Percentiles rank a stretch among this genome's conserved stretches.
phyloP scores from a whole-genome alignment of 2,888 invertebrate species.

The Meteorus cinctellus region DNA sequence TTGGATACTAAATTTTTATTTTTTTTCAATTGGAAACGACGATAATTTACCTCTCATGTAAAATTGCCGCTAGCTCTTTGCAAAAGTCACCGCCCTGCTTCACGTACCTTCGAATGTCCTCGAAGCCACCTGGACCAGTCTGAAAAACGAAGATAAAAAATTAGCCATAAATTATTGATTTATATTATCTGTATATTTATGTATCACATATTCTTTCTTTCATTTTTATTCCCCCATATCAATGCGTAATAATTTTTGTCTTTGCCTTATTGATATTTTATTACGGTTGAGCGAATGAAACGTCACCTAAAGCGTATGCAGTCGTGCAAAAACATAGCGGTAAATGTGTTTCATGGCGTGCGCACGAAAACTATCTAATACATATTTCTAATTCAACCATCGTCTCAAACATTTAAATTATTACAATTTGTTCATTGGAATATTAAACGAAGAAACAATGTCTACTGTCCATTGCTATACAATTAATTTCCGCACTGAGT shows the following conservation, averaged over 20 bases:
- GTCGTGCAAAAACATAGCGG: slow-evolving; percentile 53
- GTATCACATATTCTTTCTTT: not conserved
- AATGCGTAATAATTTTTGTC: not conserved
- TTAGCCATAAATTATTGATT: not conserved
- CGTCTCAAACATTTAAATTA: slow-evolving; percentile 35
- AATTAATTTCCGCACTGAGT: not conserved
- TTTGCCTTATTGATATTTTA: slow-evolving; percentile 13
- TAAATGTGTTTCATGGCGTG: slow-evolving; percentile 58
- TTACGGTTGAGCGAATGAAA: slow-evolving; percentile 22
- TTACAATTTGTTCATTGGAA: slow-evolving; percentile 36
- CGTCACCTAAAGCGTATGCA: slow-evolving; percentile 17
- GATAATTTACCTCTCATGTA: slow-evolving; percentile 88
- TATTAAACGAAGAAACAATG: slow-evolving; percentile 15
- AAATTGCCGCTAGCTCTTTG: slow-evolving; percentile 90
- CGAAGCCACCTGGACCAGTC: slow-evolving; percentile 93
- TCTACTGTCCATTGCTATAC: not conserved
- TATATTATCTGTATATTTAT: not conserved
- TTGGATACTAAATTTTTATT: slow-evolving; percentile 8
- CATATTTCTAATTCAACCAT: slow-evolving; percentile 46
- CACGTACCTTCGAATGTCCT: slow-evolving; percentile 92
- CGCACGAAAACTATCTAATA: slow-evolving; percentile 45
- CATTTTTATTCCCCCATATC: not conserved
- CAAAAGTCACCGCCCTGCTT: slow-evolving; percentile 97
- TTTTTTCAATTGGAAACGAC: not conserved
- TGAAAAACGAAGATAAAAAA: slow-evolving; percentile 74